Evolutionary conservation across 2,797 vertebrate species (phyloP), one percentile per base, ranked within the genome.

Genomic region (Karalla daura): DNA sequence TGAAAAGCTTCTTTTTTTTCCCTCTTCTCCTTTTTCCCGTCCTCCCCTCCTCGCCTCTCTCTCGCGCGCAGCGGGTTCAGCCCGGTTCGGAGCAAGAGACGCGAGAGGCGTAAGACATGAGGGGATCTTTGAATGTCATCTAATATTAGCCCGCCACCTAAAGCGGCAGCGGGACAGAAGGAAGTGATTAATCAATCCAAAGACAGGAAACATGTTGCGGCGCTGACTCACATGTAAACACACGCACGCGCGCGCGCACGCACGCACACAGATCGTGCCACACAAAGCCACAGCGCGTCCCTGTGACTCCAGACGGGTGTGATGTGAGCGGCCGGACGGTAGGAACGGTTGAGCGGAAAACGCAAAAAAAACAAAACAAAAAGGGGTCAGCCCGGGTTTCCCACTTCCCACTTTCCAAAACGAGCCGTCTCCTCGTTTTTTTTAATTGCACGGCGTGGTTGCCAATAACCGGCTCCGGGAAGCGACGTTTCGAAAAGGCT

Each of bases 171-270:
- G 74, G 20, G 37, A 47, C 74, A 10, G 25, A 63, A 75, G 79
- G 80, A 87, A 81, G 76, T 91, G 84, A 90, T 86, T 83, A 85
- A 86, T 76, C 78, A 46, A 63, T 63, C 52, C 37, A 14, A 49
- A 70, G 74, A 80, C 75, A 81, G 74, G 78, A 88, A 92, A 81
- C 85, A 81, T 77, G 86, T 78, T 87, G 83, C 65, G 58, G 15
- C 1, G 36, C 30, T 89, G 88, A 92, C 49, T 89, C 91, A 90
- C 39, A 7, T 27, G 11, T 40, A 65, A 40, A 77, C 53, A 79
- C 75, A 69, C 64, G 67, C 70, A 63, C 68, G 78, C 63, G 66
- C 69, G 62, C 68, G 78, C 23, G n/a, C 47, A 37, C 64, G 67
- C 70, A 76, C 52, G 77, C 75, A 68, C 62, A 69, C 70, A 63